These are phyloP conservation scores for Heteronetta atricapilla DNA, from an alignment of 2,113 vertebrate species.

Conservation along the genomic window DNA sequence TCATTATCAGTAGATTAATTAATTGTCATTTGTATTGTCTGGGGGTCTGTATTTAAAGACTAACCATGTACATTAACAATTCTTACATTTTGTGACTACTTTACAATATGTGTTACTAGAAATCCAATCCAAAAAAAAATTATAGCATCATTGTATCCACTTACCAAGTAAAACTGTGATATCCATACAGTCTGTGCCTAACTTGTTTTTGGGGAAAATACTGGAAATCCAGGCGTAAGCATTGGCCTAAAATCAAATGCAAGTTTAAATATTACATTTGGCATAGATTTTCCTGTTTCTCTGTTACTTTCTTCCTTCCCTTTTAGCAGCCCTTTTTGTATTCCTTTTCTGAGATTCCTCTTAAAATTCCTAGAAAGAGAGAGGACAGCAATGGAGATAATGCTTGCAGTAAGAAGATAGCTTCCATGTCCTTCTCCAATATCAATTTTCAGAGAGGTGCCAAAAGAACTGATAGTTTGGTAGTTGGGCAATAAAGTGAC, in stretches of 20 bases:
- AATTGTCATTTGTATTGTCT: background rate
- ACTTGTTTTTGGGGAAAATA: background rate
- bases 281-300: background rate
- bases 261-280: background rate
- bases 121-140: background rate
- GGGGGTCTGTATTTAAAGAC: background rate
- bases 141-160: background rate
- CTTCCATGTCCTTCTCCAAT: background rate
- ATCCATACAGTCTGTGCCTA: background rate
- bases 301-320: background rate
- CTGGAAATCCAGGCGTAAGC: background rate
- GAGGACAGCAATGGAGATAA: background rate
- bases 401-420: background rate
- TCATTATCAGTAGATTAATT: rapidly evolving
- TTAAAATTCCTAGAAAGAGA: background rate
- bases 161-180: background rate
- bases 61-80: rapidly evolving
- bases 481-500: background rate
- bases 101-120: background rate
- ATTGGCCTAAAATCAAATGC: background rate
- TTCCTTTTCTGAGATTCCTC: background rate
- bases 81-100: background rate
- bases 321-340: background rate
- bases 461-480: background rate
- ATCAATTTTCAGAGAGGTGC: background rate